These are phyloP conservation scores for Drepana falcataria DNA, from an alignment of 2,888 invertebrate species.

Conservation along the genomic window DNA sequence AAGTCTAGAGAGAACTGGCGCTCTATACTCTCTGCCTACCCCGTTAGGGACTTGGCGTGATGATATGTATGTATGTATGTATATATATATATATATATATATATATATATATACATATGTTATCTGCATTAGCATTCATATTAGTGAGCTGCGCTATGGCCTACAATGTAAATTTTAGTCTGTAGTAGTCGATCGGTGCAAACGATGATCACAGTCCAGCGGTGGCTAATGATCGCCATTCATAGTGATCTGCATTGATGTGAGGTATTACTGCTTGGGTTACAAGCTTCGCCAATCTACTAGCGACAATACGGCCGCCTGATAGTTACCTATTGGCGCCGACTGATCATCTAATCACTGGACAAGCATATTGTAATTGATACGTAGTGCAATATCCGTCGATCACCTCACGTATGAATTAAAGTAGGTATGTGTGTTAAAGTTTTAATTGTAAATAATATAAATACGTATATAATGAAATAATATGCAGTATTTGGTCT, in stretches of 20 bases:
- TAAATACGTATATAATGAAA: too few species aligned
- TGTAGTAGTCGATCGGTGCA: slow-evolving; percentile 24
- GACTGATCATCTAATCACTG: slow-evolving; percentile 34
- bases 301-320: slow-evolving; percentile 11
- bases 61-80: too few species aligned
- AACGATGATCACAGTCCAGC: slow-evolving; percentile 50
- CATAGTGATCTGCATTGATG: slow-evolving; percentile 66
- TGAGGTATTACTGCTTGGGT: slow-evolving; percentile 50
- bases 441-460: too few species aligned
- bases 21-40: too few species aligned
- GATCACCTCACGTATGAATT: neutral
- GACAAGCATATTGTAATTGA: slow-evolving; percentile 21
- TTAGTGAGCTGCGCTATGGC: too few species aligned
- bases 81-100: too few species aligned
- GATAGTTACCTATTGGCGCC: slow-evolving; percentile 27
- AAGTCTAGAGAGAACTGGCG: too few species aligned
- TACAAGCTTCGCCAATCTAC: slow-evolving; percentile 33
- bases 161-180: too few species aligned
- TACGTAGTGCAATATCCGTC: slow-evolving; percentile 5
- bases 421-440: neutral
- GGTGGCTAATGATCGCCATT: slow-evolving; percentile 65
- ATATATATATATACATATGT: too few species aligned
- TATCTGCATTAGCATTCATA: too few species aligned
- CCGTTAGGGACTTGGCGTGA: too few species aligned
- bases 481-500: too few species aligned